Evolutionary conservation across 2,888 invertebrate genomes (phyloP).

Genomic region (Oxytorus armatus): DNA sequence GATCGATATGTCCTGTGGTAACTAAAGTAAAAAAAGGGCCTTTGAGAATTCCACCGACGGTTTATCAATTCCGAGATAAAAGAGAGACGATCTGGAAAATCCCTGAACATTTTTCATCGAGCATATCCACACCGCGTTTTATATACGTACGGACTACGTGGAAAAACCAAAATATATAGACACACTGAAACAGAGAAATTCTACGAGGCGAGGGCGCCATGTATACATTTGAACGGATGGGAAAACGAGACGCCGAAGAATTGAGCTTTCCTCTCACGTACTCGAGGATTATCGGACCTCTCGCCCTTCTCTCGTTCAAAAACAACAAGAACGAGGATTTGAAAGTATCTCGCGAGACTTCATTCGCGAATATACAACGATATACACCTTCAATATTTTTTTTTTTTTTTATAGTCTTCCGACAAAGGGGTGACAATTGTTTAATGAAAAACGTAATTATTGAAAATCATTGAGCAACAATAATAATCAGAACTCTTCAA

Average conservation of each 20-base stretch:
- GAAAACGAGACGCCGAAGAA: slow-evolving; percentile 70
- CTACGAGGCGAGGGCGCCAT: too few species aligned
- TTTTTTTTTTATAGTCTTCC: slow-evolving; percentile 43
- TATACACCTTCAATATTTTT: slow-evolving; percentile 69
- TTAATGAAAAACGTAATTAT: neutral
- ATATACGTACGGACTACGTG: slow-evolving; percentile 27
- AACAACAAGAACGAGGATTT: slow-evolving; percentile 39
- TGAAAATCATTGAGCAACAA: neutral
- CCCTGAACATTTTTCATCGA: slow-evolving; percentile 64
- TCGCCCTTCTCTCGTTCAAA: slow-evolving; percentile 57
- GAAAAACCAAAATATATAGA: slow-evolving; percentile 34
- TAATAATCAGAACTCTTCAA: too few species aligned
- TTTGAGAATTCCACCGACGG: slow-evolving; percentile 50
- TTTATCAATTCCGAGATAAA: slow-evolving; percentile 56
- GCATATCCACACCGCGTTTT: slow-evolving; percentile 35
- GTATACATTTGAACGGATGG: slow-evolving; percentile 8
- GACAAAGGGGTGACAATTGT: neutral
- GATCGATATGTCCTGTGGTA: too few species aligned
- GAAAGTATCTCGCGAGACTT: slow-evolving; percentile 77
- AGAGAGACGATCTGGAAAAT: slow-evolving; percentile 57
- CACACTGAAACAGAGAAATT: slow-evolving; percentile 54
- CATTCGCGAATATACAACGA: slow-evolving; percentile 78
- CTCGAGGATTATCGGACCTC: slow-evolving; percentile 70
- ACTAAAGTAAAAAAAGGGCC: slow-evolving; percentile 21
- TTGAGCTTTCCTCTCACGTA: slow-evolving; percentile 82